A percentile compares a stretch with the other conserved stretches of the same genome.
These are phyloP conservation scores for Drosophila prostipennis DNA, from an alignment of 2,888 invertebrate species.

Conservation along the genomic window DNA sequence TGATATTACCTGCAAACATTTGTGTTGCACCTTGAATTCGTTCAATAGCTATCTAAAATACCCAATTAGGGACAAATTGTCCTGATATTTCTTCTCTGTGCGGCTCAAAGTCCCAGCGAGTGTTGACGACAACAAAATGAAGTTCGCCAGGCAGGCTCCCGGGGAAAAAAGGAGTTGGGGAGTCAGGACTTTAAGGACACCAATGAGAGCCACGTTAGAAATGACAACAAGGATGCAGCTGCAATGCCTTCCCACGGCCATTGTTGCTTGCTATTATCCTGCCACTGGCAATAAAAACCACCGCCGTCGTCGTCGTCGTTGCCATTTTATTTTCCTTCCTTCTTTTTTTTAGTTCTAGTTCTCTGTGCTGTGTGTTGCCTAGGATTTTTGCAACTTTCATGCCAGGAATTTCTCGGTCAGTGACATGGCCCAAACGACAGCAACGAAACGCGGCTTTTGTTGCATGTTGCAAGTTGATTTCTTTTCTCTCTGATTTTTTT, in stretches of 20 bases:
- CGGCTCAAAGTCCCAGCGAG: conserved; percentile 23
- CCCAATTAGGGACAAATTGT: background rate
- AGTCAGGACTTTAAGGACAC: conserved; percentile 31
- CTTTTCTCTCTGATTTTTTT: conserved; percentile 41
- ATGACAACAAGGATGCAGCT: conserved; percentile 51
- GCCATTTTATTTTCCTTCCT: conserved; percentile 16
- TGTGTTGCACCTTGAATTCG: no score
- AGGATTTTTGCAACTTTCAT: conserved; percentile 60
- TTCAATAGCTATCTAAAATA: background rate
- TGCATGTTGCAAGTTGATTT: conserved; percentile 67
- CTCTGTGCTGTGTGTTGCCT: conserved; percentile 33
- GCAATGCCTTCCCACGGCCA: conserved; percentile 34
- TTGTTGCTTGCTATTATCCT: conserved; percentile 56
- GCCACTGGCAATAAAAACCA: conserved; percentile 71
- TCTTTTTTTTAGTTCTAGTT: conserved; percentile 15
- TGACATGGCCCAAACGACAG: conserved; percentile 64
- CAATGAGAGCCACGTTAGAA: conserved; percentile 44
- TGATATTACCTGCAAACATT: background rate
- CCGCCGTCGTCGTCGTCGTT: conserved; percentile 30
- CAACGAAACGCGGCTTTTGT: conserved; percentile 54
- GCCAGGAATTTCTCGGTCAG: conserved; percentile 73
- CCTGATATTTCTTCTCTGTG: conserved; percentile 25
- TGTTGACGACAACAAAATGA: conserved; percentile 68
- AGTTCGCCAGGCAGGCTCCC: conserved; percentile 54
- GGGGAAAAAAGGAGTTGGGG: conserved; percentile 17